These are phyloP conservation scores for Lydus trimaculatus DNA, from an alignment of 2,888 invertebrate genomes.

Conservation along the genomic window DNA sequence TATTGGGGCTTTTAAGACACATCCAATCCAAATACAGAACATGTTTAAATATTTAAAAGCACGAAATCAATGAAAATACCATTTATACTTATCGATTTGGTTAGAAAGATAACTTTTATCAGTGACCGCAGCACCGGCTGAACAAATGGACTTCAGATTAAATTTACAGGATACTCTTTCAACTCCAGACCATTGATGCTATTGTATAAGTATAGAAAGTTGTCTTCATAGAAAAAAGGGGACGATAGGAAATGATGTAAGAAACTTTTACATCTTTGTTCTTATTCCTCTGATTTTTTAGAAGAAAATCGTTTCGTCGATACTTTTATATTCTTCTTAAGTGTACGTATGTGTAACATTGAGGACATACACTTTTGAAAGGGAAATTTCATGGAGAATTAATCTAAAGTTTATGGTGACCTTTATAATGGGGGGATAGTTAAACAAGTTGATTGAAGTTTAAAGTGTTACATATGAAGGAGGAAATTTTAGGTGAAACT, in stretches of 20 bases:
- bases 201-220: constrained; percentile 6
- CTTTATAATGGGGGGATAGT: neutral
- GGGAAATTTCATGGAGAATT: constrained; percentile 1
- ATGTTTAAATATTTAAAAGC: neutral
- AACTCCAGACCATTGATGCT: constrained; percentile 30
- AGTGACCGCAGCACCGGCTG: constrained; percentile 12
- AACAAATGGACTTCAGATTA: constrained; percentile 40
- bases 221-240: neutral
- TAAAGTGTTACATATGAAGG: constrained; percentile 2
- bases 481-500: neutral
- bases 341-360: neutral
- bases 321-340: neutral
- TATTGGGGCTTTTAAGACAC: no score
- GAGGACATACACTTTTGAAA: neutral
- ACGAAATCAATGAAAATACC: neutral
- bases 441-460: neutral
- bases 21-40: neutral
- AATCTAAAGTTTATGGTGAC: neutral
- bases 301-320: neutral
- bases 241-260: neutral
- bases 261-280: neutral
- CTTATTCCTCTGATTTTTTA: neutral
- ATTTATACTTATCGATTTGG: neutral
- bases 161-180: constrained; percentile 43
- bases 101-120: constrained; percentile 3